These are phyloP conservation scores for Allacma fusca DNA, from an alignment of 2,888 invertebrate genomes.

Conservation along the genomic window DNA sequence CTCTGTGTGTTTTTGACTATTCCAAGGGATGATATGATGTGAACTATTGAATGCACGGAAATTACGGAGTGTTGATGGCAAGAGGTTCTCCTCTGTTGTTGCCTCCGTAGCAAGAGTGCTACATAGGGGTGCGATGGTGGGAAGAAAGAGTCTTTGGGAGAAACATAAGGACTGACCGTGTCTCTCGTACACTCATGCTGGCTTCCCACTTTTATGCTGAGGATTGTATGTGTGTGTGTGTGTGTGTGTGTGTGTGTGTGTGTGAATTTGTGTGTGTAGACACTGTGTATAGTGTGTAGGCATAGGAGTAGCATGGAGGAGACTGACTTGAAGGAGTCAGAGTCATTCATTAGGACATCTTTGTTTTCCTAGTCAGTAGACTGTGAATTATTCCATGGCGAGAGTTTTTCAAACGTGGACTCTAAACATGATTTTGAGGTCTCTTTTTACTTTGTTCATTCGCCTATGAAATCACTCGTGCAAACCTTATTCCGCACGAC, in stretches of 20 bases:
- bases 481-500: conserved; percentile 54
- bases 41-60: conserved; percentile 12
- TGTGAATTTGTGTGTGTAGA: not conserved
- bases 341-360: conserved; percentile 57
- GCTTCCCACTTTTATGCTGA: too few relatives aligned
- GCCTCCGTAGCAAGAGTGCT: too few relatives aligned
- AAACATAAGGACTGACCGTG: not conserved
- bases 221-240: too few relatives aligned
- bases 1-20: not conserved
- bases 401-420: conserved; percentile 43
- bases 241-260: not conserved
- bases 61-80: conserved; percentile 2
- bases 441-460: conserved; percentile 55
- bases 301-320: conserved; percentile 3
- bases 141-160: not conserved
- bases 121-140: too few relatives aligned
- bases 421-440: conserved; percentile 47
- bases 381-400: conserved; percentile 52
- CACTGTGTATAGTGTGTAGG: not conserved
- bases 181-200: too few relatives aligned
- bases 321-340: conserved; percentile 32
- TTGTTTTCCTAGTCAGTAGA: conserved; percentile 56
- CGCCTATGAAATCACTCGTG: conserved; percentile 57
- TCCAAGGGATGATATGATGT: not conserved
- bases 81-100: not conserved